Base-by-base conservation (phyloP, 1,140 invertebrate species). In the Euura saliciscinereae region DNA sequence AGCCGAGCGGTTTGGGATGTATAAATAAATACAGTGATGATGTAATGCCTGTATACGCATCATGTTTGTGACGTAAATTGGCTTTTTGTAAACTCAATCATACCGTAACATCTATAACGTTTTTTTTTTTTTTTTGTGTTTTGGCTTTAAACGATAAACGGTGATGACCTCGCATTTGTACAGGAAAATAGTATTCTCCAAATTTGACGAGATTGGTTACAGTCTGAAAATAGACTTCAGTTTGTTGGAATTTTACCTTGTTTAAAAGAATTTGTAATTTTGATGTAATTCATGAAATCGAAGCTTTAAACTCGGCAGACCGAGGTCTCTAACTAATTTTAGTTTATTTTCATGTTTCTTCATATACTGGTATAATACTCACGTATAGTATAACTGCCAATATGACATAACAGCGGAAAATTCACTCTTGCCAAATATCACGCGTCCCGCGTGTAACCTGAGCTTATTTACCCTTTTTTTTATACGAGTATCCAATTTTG, bases 261-360 rank as follows among this genome's bases (percentile, higher is more conserved):
- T 28, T 28, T 28, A 1, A 28, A 28, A 28, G 28, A 28, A 28
- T 28, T 28, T 1, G 28, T 1, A 28, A 28, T 28, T 28, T 28
- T 28, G 28, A 28, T 28, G 28, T 28, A 28, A 28, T 28, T 28
- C 28, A 28, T 28, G 28, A 28, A 28, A 28, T 28, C 28, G 1
- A 28, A 28, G 28, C 28, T 28, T 28, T 28, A 28, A 28, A 28
- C 28, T 28, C 28, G 28, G 28, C 28, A 1, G 28, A 28, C 28
- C 28, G 28, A 28, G 28, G 28, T 8, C 8, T 59, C 51, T 59
- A 8, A 8, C 51, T 59, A 59, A 59, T 11, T 59, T 59, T 59
- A 59, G 51, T 59, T 59, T 59, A n/a, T 59, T 59, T 59, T 59
- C 51, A 59, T 59, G 51, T 59, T 59, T 59, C 51, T n/a, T 11